Evolutionary conservation across 2,797 vertebrate genomes (phyloP), one percentile per base, ranked within the genome.

Genomic region (Myotis myotis): DNA sequence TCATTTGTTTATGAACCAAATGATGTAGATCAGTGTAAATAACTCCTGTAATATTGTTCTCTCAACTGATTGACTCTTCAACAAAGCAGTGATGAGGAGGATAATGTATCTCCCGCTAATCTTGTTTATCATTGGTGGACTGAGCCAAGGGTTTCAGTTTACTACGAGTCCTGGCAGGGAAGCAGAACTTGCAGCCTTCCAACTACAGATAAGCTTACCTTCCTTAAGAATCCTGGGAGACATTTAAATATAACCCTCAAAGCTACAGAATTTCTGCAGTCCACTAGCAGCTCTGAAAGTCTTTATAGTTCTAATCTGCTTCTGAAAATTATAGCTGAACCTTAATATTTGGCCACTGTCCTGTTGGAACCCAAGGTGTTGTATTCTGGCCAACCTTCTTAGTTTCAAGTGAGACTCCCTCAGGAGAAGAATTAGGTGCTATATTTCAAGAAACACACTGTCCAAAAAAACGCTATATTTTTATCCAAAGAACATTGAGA

Each of bases 1-100:
- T 97, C 72, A 94, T 98, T 97, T 97, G 93, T 98, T 98, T 96
- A 95, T 93, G 93, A 94, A 96, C 95, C 81, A 96, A 97, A 97
- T 97, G 95, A 96, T 96, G 98, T 95, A 95, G 87, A 96, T 96
- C 96, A 93, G 93, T 97, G 85, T 97, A 98, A 98, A 98, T 97
- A 97, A 96, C 72, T 96, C 96, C 91, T 97, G 51, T 96, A 98
- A 98, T 97, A 96, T 92, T 97, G 79, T 97, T 98, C 94, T 97
- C 80, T 97, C 96, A 93, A 93, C 82, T 97, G 96, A 94, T 82
- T 75, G 95, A 95, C 96, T 97, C 95, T 96, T 97, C 96, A 96
- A 92, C 96, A 97, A 88, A 97, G 92, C 96, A 93, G 74, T 97
- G 97, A 97, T 97, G 97, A 97, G 95, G 93, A 94, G 97, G 91